Base-by-base conservation (phyloP, 2,113 vertebrate species). In the Otolemur garnettii region DNA sequence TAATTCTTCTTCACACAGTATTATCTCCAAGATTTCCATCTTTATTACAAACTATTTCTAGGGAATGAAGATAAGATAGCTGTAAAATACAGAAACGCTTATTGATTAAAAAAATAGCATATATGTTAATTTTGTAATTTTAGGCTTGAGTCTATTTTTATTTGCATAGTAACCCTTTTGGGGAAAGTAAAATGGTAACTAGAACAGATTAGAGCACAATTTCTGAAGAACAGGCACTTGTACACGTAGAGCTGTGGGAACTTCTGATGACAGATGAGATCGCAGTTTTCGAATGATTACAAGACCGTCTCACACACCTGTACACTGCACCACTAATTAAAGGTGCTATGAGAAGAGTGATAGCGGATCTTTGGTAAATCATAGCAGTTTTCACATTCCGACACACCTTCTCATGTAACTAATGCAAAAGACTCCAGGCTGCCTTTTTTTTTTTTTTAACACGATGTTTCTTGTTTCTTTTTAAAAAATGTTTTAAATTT, bases 61-160 rank as follows among this genome's bases (percentile, higher is more conserved):
- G 10, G 3, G 75, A 83, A 83, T 82, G 78, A 85, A 24, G 50
- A 69, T 71, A 53, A 82, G 21, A 59, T 79, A 75, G 15, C 2
- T 60, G 1, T 77, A 59, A 90, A 89, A 69, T 35, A 53, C 7
- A 87, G 68, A 78, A 11, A 80, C 80, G 35, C 28, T 93, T 93
- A 50, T 50, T 50, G 45, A 50, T 50, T 9, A 8, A 38, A 38
- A 38, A 69, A 30, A 33, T 77, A 75, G 9, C 15, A 60, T 33
- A 17, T 24, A 68, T 89, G 79, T 93, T 68, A 74, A 59, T 62
- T n/a, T 93, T 90, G 53, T 45, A 78, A 93, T 79, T 81, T 82
- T 64, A 60, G 5, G 18, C 2, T 59, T 50, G 13, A 26, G n/a
- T 83, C 4, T 19, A 68, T 62, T 92, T 95, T 85, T 90, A 74